Percentiles rank a stretch among this genome's conserved stretches.
Evolutionary conservation across 1,140 invertebrate genomes (phyloP).

Genomic region (Paramacrobiotus metropolitanus): DNA sequence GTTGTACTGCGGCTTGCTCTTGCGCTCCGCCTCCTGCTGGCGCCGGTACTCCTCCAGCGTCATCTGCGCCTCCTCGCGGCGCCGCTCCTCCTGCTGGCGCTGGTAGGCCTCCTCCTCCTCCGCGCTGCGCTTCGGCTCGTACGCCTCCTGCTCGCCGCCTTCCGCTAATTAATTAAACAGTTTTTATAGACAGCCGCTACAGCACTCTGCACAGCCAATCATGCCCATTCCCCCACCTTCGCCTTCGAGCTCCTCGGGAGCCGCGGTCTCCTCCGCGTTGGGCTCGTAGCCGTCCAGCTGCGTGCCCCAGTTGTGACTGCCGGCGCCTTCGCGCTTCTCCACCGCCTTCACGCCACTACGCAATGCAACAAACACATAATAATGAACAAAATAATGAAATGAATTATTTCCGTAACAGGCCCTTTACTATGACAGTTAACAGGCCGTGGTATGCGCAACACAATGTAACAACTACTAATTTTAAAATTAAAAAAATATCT

Average conservation of each 20-base stretch:
- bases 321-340: slow-evolving; percentile 77
- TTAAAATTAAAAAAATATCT: too few relatives aligned
- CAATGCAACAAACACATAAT: slow-evolving; percentile 11
- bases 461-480: too few relatives aligned
- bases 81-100: slow-evolving; percentile 10
- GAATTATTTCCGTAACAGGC: too few relatives aligned
- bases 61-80: slow-evolving; percentile 11
- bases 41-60: slow-evolving; percentile 38
- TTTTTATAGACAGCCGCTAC: too few relatives aligned
- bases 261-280: slow-evolving; percentile 16
- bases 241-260: slow-evolving; percentile 11
- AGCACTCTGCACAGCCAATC: too few relatives aligned
- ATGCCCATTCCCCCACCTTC: too few relatives aligned
- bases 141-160: slow-evolving; percentile 13
- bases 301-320: slow-evolving; percentile 82
- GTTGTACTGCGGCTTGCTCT: slow-evolving; percentile 35
- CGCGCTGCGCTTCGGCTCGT: slow-evolving; percentile 10
- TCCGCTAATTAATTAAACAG: too few relatives aligned
- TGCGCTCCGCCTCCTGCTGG: slow-evolving; percentile 15
- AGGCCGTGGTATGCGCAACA: too few relatives aligned
- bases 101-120: slow-evolving; percentile 16
- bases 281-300: slow-evolving; percentile 38
- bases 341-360: slow-evolving; percentile 62
- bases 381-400: not conserved
- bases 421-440: too few relatives aligned